Conservation (phyloP, 1,140 invertebrate species). For the Pseudobourletiella spinata region DNA sequence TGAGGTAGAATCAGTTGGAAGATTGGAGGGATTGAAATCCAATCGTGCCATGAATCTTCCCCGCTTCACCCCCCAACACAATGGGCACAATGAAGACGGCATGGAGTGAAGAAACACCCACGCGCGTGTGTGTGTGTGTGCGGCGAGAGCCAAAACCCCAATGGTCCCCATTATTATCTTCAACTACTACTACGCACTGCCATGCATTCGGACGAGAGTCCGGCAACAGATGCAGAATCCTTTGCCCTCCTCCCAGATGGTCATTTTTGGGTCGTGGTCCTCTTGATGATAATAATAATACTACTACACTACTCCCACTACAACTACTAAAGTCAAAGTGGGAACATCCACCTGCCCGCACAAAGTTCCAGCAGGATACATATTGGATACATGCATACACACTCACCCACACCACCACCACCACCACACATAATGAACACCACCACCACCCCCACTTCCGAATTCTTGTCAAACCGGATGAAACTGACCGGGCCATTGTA, state of each 20-base stretch:
- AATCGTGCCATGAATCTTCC: not conserved
- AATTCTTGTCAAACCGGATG: no score
- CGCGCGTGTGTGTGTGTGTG: slow-evolving; percentile 1
- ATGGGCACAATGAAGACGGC: slow-evolving; percentile 1
- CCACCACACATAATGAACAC: no score
- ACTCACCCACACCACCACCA: not conserved
- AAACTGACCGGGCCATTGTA: no score
- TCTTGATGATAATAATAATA: no score
- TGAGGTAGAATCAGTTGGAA: slow-evolving; percentile 2
- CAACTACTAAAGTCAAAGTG: not conserved
- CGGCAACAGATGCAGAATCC: slow-evolving; percentile 4
- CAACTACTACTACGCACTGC: no score
- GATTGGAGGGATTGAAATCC: slow-evolving; percentile 2
- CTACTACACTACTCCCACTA: no score
- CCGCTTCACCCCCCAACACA: no score
- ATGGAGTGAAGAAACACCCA: not conserved
- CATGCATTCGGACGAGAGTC: no score
- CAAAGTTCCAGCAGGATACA: not conserved
- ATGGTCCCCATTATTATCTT: not conserved
- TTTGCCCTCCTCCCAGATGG: not conserved
- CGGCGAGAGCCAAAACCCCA: no score
- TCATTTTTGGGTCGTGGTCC: slow-evolving; percentile 3
- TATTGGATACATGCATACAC: not conserved
- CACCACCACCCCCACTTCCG: no score
- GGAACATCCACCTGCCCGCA: not conserved